These are phyloP conservation scores for Ecliptopera silaceata DNA, from an alignment of 2,888 invertebrate genomes.

Conservation along the genomic window DNA sequence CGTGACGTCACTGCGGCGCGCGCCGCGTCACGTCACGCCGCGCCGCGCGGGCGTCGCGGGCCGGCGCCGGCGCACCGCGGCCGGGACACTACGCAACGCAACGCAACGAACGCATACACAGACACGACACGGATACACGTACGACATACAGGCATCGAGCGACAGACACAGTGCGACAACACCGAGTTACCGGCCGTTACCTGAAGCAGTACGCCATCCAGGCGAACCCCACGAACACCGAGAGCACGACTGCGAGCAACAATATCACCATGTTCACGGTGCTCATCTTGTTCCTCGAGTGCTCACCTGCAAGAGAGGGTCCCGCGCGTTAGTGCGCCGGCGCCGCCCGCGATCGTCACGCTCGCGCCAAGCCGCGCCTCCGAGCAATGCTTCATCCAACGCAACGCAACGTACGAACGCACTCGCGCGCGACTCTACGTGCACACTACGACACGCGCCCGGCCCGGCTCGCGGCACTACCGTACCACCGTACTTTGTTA, in stretches of 20 bases:
- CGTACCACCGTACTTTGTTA: conserved; percentile 25
- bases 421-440: not conserved
- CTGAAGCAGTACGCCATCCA: conserved; percentile 98
- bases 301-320: conserved; percentile 86
- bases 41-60: conserved; percentile 50
- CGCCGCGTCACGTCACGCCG: not conserved
- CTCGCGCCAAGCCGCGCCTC: too few species aligned
- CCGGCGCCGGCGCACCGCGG: conserved; percentile 50
- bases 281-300: conserved; percentile 92
- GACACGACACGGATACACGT: conserved; percentile 47
- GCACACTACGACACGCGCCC: not conserved
- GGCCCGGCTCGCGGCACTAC: not conserved
- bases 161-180: conserved; percentile 77
- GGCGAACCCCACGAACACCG: conserved; percentile 98
- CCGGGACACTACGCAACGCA: conserved; percentile 43
- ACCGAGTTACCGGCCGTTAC: conserved; percentile 84
- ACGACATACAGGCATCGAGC: conserved; percentile 70
- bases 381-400: conserved; percentile 64
- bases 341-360: conserved; percentile 65
- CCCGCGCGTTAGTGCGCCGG: conserved; percentile 80
- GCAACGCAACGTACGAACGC: not conserved
- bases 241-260: conserved; percentile 95
- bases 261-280: conserved; percentile 95
- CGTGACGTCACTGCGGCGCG: conserved; percentile 44
- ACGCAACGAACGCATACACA: conserved; percentile 32